Evolutionary conservation across 2,888 invertebrate genomes (phyloP).

Genomic region (Phrixothrix hirtus): DNA sequence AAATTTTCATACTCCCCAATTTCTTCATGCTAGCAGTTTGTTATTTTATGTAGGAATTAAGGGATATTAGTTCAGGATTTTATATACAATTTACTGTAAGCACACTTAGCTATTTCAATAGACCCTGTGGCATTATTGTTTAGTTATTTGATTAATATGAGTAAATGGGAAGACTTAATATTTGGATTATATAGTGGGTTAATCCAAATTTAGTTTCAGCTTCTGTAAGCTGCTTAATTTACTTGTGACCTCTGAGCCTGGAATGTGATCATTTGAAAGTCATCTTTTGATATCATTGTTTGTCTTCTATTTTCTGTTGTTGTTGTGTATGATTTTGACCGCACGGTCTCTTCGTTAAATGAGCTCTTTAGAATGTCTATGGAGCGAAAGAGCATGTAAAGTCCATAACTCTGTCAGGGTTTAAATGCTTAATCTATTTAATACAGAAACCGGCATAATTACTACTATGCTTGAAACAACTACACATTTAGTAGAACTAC

Average conservation of each 20-base stretch:
- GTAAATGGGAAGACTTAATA: conserved; percentile 5
- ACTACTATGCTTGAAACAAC: conserved; percentile 26
- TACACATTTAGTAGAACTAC: conserved; percentile 28
- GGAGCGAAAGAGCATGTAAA: conserved; percentile 26
- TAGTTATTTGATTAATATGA: conserved; percentile 1
- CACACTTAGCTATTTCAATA: neutral
- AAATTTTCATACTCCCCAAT: no score
- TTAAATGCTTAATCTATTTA: conserved; percentile 32
- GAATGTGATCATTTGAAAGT: conserved; percentile 19
- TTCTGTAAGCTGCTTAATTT: conserved; percentile 24
- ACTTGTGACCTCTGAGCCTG: conserved; percentile 18
- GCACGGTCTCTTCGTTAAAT: conserved; percentile 15
- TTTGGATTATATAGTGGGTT: conserved; percentile 7
- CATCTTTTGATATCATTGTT: conserved; percentile 22
- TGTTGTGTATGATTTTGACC: conserved; percentile 13
- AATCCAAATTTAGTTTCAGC: conserved; percentile 20
- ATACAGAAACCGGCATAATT: conserved; percentile 26
- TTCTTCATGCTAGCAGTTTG: no score
- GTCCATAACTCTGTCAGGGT: conserved; percentile 22
- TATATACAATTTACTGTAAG: no score
- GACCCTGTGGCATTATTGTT: neutral
- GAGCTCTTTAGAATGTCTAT: conserved; percentile 21
- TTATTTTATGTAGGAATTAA: no score
- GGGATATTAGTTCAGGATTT: no score
- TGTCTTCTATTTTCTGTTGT: conserved; percentile 20